These are phyloP conservation scores for Lordiphosa andalusiaca DNA, from an alignment of 2,888 invertebrate species.

Conservation along the genomic window DNA sequence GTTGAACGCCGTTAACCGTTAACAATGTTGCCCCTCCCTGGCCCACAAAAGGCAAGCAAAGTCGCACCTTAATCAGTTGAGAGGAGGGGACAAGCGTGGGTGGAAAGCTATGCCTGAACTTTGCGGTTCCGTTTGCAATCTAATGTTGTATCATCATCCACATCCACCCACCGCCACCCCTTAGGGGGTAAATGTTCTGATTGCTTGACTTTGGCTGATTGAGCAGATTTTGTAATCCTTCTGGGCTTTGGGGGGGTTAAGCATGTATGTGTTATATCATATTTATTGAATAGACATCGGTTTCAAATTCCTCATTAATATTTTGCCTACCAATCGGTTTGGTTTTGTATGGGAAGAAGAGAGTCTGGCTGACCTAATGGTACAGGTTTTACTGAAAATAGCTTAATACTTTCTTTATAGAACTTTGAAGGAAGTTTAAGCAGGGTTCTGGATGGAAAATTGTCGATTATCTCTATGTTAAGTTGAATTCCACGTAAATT, in stretches of 20 bases:
- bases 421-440: no score
- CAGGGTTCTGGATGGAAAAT: no score
- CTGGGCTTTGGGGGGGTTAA: not conserved
- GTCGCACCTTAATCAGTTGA: conserved; percentile 61
- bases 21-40: conserved; percentile 46
- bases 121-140: conserved; percentile 24
- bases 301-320: no score
- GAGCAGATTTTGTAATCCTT: conserved; percentile 30
- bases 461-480: no score
- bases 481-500: no score
- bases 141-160: conserved; percentile 4
- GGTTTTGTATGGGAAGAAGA: no score
- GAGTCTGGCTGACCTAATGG: no score
- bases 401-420: no score
- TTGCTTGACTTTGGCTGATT: conserved; percentile 60
- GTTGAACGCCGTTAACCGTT: conserved; percentile 70
- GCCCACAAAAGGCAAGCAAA: conserved; percentile 9
- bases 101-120: conserved; percentile 1
- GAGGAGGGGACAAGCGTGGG: conserved; percentile 22
- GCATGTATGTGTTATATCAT: no score
- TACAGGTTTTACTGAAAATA: no score
- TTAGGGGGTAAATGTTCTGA: conserved; percentile 28
- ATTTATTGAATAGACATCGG: no score
- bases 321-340: no score
- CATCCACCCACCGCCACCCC: not conserved